Evolutionary conservation across 1,140 invertebrate species (phyloP).

Genomic region (Plodia interpunctella): DNA sequence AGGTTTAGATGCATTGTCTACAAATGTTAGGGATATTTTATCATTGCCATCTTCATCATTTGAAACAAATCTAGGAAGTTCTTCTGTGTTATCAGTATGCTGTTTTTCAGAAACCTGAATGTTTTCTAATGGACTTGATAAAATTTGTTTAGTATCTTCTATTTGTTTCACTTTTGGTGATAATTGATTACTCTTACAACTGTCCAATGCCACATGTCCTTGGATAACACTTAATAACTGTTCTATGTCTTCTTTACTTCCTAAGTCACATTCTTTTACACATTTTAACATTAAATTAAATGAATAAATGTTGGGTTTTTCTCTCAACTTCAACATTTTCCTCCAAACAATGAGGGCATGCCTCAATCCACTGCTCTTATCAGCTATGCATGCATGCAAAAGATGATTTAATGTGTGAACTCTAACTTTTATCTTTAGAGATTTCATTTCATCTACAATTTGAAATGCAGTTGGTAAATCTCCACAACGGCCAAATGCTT

Average conservation of each 20-base stretch:
- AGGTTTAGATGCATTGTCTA: slow-evolving; percentile 2
- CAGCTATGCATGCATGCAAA: slow-evolving; percentile 87
- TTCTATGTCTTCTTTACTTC: slow-evolving; percentile 79
- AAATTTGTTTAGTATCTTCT: neutral
- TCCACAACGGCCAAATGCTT: slow-evolving; percentile 91
- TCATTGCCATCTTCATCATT: slow-evolving; percentile 4
- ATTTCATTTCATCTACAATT: slow-evolving; percentile 89
- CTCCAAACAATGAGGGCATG: slow-evolving; percentile 91
- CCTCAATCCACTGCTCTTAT: slow-evolving; percentile 87
- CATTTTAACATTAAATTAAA: slow-evolving; percentile 90
- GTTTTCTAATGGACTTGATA: neutral
- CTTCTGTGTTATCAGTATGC: neutral
- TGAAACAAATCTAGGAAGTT: neutral
- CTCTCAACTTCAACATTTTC: slow-evolving; percentile 82
- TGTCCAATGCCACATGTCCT: slow-evolving; percentile 18
- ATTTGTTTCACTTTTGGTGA: neutral
- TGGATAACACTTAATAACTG: slow-evolving; percentile 56
- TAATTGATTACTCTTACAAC: neutral
- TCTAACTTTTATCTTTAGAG: slow-evolving; percentile 81
- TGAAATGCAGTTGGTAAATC: slow-evolving; percentile 86
- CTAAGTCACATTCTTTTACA: slow-evolving; percentile 88
- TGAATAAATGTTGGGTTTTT: slow-evolving; percentile 83
- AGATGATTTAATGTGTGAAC: slow-evolving; percentile 87
- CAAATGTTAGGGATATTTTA: slow-evolving; percentile 12
- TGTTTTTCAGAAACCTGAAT: neutral